Base-by-base conservation (phyloP, 2,113 vertebrate species). In the Trematocara marginatum region DNA sequence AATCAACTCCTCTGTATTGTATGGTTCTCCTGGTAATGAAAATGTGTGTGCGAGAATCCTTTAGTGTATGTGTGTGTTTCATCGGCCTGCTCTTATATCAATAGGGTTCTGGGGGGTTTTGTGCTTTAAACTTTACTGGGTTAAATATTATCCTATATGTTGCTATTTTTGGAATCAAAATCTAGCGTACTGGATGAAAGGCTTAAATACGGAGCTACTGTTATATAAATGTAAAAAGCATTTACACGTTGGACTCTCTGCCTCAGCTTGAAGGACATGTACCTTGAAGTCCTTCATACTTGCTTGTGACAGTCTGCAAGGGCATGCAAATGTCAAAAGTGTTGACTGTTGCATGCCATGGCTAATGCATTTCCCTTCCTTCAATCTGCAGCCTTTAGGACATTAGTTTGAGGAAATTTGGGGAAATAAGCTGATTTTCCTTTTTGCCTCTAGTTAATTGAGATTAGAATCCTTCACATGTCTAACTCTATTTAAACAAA, bases 1-100 rank as follows among this genome's bases (percentile, higher is more conserved):
- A 94, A 95, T 96, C 92, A 93, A 64, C 86, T 89, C 80, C 84
- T 80, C 78, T 88, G 83, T 89, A 88, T 92, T 89, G 83, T 87
- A 57, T 47, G 80, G 53, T 78, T 91, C 90, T 91, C 85, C 79
- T 83, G 92, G 84, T 89, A 92, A 86, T 91, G 88, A 74, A 82
- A 83, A 88, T 61, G 74, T 1, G 71, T 38, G 69, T 79, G 53
- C 79, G 78, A 76, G 64, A 80, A 80, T 80, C 53, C 23, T 47
- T 84, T 40, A 57, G 53, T 74, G 59, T 47, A 74, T 56, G 20
- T 78, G 29, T 78, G 57, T n/a, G 80, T 18, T 66, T 80, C 34
- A 66, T 81, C 35, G 26, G 15, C 13, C 53, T 31, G 29, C 40
- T 74, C 47, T 47, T 84, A 78, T 15, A 82, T 57, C 54, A 29